phyloP scores from a whole-genome alignment of 1,140 invertebrate genomes.

The Temnothorax curvispinosus region DNA sequence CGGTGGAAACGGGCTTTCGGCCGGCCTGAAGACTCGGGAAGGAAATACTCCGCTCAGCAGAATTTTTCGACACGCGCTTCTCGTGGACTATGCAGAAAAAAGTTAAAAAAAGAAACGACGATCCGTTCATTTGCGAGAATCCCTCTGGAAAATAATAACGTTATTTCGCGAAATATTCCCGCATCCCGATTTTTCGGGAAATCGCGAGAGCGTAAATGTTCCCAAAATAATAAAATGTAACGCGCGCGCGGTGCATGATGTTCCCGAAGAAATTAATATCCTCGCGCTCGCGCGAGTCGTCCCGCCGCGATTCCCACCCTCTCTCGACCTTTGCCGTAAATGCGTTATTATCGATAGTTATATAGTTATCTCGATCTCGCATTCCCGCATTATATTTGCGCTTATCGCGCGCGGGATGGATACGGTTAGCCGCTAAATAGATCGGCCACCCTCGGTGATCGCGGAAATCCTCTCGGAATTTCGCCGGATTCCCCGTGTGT shows the following conservation, averaged over 20 bases:
- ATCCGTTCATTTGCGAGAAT: not conserved
- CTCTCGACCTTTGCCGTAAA: not conserved
- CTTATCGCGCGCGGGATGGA: slow-evolving; percentile 27
- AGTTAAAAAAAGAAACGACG: not conserved
- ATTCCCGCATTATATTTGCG: not conserved
- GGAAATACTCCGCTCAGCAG: slow-evolving; percentile 73
- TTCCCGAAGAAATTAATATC: not conserved
- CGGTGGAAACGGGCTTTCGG: slow-evolving; percentile 54
- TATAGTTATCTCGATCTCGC: not conserved
- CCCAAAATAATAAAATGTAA: not conserved
- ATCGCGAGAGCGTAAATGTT: slow-evolving; percentile 2
- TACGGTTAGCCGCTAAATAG: slow-evolving; percentile 40
- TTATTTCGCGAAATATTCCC: not conserved
- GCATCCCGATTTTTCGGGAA: not conserved
- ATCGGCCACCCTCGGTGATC: slow-evolving; percentile 25
- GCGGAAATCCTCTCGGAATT: slow-evolving; percentile 44
- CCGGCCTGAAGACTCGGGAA: slow-evolving; percentile 60
- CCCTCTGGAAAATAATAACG: not conserved
- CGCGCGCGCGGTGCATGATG: not conserved
- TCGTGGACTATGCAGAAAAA: slow-evolving; percentile 18
- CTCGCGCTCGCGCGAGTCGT: not conserved
- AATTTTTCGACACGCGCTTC: slow-evolving; percentile 65
- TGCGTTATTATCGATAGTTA: not conserved
- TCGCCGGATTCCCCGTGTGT: not conserved
- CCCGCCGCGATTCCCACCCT: not conserved